Base-by-base conservation (phyloP, 2,888 invertebrate genomes). In the Amphipoea oculea region DNA sequence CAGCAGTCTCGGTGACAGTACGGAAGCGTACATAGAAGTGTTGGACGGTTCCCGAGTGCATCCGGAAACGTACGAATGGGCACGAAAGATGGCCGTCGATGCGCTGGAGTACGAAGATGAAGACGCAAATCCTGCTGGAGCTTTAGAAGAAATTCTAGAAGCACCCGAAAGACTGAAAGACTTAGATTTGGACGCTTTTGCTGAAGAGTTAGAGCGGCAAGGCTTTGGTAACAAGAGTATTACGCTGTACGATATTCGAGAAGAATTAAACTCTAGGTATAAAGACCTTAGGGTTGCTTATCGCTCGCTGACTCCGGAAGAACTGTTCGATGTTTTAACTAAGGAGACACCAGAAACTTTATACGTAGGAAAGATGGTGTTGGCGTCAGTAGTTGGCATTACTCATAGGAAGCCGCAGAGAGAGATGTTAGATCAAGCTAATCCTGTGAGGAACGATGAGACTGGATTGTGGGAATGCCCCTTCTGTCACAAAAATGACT, bases 61-160 rank as follows among this genome's bases (percentile, higher is more conserved):
- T 96, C 99, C 99, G 0, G 99, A 99, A 96, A 99, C 99, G 0
- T 99, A 99, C 94, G 99, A 99, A 93, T 99, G 99, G 99, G 99
- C 99, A 0, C 97, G 99, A 65, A 99, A 99, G 96, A 99, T 99
- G 99, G 99, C 99, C 0, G 99, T 99, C 0, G 99, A 99, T 95
- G 99, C 99, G 1, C 96, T 99, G 70, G 99, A 99, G 91, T 99
- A 99, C 90, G 99, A 99, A 92, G 99, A 99, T 92, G 99, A 99
- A 93, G 99, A 99, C 89, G 98, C 98, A 0, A 99, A 99, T 95
- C 99, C 99, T 0, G 99, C 99, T 0, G 99, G 99, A 0, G 99
- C 99, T 23, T 96, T 99, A 48, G 99, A 99, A 95, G 99, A 99
- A 95, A 99, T 99, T 92, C 97, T 99, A 1, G 99, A 99, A 94